These are phyloP conservation scores for Lasioglossum morio DNA, from an alignment of 2,888 invertebrate genomes.

Conservation along the genomic window DNA sequence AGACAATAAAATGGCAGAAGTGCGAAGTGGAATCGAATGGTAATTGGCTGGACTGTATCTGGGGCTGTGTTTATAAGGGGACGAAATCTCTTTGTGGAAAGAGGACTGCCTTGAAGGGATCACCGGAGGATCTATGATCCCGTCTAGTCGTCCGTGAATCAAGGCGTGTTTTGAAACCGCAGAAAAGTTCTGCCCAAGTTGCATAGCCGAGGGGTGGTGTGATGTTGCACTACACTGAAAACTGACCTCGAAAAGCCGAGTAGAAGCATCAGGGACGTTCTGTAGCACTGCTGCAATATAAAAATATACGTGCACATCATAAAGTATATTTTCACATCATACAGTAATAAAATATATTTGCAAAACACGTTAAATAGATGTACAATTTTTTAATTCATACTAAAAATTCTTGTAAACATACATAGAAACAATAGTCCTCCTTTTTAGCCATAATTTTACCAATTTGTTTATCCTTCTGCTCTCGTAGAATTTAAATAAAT, in stretches of 20 bases:
- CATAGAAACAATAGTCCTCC: background rate
- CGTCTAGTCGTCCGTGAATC: conserved; percentile 74
- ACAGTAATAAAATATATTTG: background rate
- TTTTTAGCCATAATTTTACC: background rate
- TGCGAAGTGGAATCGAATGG: background rate
- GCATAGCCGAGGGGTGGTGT: conserved; percentile 36
- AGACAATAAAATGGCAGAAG: background rate
- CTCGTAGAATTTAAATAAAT: background rate
- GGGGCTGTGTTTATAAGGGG: conserved; percentile 44
- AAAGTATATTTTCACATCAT: background rate
- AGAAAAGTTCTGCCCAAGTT: conserved; percentile 66
- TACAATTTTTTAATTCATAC: background rate
- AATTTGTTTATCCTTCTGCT: background rate
- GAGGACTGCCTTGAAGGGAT: conserved; percentile 73
- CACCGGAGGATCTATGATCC: conserved; percentile 56
- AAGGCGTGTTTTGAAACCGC: conserved; percentile 67
- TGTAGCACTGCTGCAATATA: background rate
- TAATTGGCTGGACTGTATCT: conserved; percentile 2
- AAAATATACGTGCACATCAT: background rate
- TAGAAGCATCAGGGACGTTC: conserved; percentile 48
- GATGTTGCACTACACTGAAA: conserved; percentile 38
- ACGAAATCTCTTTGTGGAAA: conserved; percentile 52
- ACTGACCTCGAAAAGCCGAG: conserved; percentile 51
- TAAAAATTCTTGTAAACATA: background rate
- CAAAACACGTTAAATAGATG: background rate